phyloP scores from a whole-genome alignment of 2,113 vertebrate species.

The Gyps fulvus region DNA sequence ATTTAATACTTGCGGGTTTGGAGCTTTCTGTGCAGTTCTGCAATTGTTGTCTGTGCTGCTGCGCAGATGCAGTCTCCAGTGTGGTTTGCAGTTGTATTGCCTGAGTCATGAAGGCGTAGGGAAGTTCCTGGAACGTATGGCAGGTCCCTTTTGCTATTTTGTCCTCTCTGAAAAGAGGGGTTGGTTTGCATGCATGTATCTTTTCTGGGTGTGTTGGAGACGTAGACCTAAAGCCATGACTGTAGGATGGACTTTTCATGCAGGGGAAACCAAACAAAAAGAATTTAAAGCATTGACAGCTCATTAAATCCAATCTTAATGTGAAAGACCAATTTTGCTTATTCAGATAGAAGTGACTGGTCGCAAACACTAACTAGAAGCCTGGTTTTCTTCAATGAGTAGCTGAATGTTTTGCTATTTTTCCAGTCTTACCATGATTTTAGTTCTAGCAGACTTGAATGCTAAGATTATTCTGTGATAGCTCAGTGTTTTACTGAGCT shows the following conservation, averaged over 20 bases:
- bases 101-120: fast-evolving
- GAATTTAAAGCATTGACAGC: not conserved
- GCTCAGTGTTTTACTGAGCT: not conserved
- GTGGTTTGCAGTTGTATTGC: not conserved
- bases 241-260: not conserved
- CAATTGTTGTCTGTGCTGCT: not conserved
- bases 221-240: not conserved
- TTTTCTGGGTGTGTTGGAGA: not conserved
- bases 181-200: not conserved
- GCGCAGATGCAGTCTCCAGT: fast-evolving
- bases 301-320: not conserved
- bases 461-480: not conserved
- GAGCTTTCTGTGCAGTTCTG: not conserved
- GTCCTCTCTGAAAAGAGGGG: not conserved
- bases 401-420: not conserved
- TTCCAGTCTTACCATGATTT: not conserved
- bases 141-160: not conserved
- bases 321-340: not conserved
- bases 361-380: not conserved
- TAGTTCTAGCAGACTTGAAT: not conserved
- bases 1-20: fast-evolving
- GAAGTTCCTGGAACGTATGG: not conserved
- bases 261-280: not conserved
- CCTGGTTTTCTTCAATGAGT: not conserved
- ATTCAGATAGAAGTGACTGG: not conserved